Base-by-base conservation (phyloP, 2,113 vertebrate genomes). In the Colaptes auratus region DNA sequence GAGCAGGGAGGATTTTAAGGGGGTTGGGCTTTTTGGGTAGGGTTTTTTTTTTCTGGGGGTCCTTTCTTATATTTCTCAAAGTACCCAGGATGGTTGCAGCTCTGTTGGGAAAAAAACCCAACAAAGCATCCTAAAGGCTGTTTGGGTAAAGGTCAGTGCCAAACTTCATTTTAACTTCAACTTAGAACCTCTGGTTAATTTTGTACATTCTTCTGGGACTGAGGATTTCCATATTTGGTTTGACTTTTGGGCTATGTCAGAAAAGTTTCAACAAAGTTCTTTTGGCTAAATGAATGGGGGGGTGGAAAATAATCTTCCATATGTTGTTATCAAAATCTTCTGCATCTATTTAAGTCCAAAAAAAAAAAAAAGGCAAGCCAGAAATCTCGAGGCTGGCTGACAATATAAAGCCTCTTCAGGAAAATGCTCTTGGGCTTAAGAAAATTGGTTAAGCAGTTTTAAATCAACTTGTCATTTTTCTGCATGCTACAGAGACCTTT, bases 181-280 rank as follows among this genome's bases (percentile, higher is more conserved):
- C 31, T 88, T 90, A 95, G 61, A 80, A 94, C 73, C 53, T 93
- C 82, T 88, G 61, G 75, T 94, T 90, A 96, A 90, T 90, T 90
- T 96, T 76, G 91, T 81, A 64, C 53, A 71, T 88, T 90, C 65
- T 94, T 91, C 42, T 92, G 65, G 46, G 44, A 63, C 61, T 88
- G 79, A 78, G 58, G 61, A 93, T 88, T 95, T 94, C 95, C 90
- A 90, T 95, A 96, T 95, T 96, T 94, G 92, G 92, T 93, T 95
- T 94, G 86, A 69, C 48, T 78, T 61, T 93, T 91, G 92, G 79
- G 84, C 92, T 92, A 84, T 95, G 85, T 90, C 86, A 95, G 73
- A 86, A 74, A 93, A 90, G 80, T 50, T 93, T 78, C 82, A 94
- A 83, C 48, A 78, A 93, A 90, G 90, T 67, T 42, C 31, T 73